Percentiles rank a stretch among this genome's conserved stretches.
Conservation (phyloP, 2,797 vertebrate genomes). For the Spinibarbus caldwelli region DNA sequence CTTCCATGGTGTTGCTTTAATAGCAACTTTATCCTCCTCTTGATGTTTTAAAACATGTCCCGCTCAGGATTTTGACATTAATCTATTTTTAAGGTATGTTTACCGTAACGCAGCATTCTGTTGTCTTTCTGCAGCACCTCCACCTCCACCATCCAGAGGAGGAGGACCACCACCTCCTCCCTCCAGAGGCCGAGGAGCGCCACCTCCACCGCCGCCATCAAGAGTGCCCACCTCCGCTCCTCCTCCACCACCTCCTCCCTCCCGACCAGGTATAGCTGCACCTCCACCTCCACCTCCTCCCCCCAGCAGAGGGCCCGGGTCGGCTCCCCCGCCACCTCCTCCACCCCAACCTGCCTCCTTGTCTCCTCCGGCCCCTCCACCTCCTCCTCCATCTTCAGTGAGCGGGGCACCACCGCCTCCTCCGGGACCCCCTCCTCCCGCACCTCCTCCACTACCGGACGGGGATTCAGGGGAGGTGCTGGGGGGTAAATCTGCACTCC, state of each 20-base stretch:
- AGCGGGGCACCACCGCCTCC: constrained; percentile 76
- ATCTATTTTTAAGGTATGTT: too few relatives aligned
- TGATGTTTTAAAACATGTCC: neutral
- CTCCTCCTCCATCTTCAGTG: constrained; percentile 57
- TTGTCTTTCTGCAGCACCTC: constrained; percentile 68
- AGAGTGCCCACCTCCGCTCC: constrained; percentile 84
- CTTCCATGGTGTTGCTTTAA: neutral
- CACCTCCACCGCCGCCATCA: constrained; percentile 83
- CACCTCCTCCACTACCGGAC: constrained; percentile 79
- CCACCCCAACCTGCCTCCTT: constrained; percentile 66
- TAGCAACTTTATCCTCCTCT: neutral
- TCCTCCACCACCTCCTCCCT: constrained; percentile 87
- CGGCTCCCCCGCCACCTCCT: constrained; percentile 71
- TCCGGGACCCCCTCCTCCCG: constrained; percentile 78
- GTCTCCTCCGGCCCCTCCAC: constrained; percentile 49
- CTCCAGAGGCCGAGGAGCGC: constrained; percentile 84
- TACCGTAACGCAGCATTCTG: neutral
- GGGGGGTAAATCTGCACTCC: constrained; percentile 85
- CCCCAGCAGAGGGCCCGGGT: constrained; percentile 73
- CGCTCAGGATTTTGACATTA: neutral
- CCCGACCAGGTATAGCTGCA: constrained; percentile 79
- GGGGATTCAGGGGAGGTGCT: constrained; percentile 74
- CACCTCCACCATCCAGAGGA: constrained; percentile 67
- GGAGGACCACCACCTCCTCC: constrained; percentile 77
- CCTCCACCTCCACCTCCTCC: constrained; percentile 87